Conservation (phyloP, 1,140 invertebrate species). For the Eubasilissa regina region DNA sequence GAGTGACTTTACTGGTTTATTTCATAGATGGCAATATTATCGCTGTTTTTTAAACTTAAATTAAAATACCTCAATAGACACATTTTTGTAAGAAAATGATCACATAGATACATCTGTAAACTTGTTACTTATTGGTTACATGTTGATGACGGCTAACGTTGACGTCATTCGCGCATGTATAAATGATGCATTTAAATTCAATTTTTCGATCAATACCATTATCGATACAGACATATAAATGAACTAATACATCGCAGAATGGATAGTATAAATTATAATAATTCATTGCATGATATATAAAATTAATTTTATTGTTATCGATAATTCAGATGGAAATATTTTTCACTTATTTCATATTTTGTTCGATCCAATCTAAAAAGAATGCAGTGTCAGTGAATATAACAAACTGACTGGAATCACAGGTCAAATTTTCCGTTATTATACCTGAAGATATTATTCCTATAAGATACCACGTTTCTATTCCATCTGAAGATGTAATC, state of each 20-base stretch:
- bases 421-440: conserved; percentile 58
- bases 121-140: neutral
- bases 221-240: too few species aligned
- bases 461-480: conserved; percentile 61
- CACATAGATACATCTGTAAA: too few species aligned
- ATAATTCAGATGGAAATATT: neutral
- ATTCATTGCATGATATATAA: too few species aligned
- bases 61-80: neutral
- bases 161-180: too few species aligned
- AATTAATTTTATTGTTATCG: neutral
- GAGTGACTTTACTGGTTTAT: neutral
- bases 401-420: conserved; percentile 62
- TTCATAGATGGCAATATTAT: neutral
- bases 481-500: conserved; percentile 47
- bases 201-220: too few species aligned
- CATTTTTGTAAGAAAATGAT: too few species aligned
- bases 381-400: conserved; percentile 62
- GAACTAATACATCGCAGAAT: too few species aligned
- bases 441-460: conserved; percentile 63
- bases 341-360: neutral
- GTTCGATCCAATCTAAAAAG: conserved; percentile 3
- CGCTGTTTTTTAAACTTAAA: neutral
- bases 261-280: too few species aligned
- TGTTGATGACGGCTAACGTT: neutral
- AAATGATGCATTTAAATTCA: too few species aligned